phyloP scores from a whole-genome alignment of 2,113 vertebrate species.

The Australoheros scitulus region DNA sequence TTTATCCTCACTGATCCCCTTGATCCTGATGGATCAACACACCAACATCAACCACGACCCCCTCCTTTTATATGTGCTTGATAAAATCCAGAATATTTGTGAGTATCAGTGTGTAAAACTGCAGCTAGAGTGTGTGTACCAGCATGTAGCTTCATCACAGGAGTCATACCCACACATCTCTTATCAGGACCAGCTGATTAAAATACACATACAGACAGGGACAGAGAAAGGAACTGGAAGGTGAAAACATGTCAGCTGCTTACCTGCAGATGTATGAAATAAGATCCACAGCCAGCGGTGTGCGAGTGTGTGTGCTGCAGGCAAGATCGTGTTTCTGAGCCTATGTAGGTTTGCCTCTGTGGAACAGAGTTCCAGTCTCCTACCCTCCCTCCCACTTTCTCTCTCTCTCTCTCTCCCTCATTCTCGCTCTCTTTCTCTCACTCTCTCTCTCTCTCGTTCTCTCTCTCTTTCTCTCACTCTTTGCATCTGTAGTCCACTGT shows the following conservation, averaged over 20 bases:
- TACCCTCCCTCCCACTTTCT: conserved; percentile 56
- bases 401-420: conserved; percentile 23
- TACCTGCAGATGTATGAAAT: conserved; percentile 60
- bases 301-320: conserved; percentile 55
- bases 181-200: conserved; percentile 25
- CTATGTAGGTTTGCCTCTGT: conserved; percentile 63
- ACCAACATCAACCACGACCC: background rate
- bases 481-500: conserved; percentile 70
- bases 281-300: conserved; percentile 65
- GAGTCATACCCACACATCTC: conserved; percentile 25
- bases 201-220: conserved; percentile 16
- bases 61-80: background rate
- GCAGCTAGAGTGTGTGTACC: conserved; percentile 12
- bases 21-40: background rate
- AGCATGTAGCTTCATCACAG: conserved; percentile 10
- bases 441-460: conserved; percentile 31
- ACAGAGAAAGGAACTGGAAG: background rate
- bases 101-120: conserved; percentile 12
- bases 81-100: conserved; percentile 6
- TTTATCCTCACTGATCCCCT: background rate
- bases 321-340: conserved; percentile 67
- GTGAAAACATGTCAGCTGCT: conserved; percentile 40
- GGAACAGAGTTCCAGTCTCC: conserved; percentile 67
- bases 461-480: conserved; percentile 50
- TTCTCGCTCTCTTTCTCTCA: conserved; percentile 20